Evolutionary conservation across 2,113 vertebrate genomes (phyloP), one percentile per base, ranked within the genome.

Genomic region (Myotis lucifugus): DNA sequence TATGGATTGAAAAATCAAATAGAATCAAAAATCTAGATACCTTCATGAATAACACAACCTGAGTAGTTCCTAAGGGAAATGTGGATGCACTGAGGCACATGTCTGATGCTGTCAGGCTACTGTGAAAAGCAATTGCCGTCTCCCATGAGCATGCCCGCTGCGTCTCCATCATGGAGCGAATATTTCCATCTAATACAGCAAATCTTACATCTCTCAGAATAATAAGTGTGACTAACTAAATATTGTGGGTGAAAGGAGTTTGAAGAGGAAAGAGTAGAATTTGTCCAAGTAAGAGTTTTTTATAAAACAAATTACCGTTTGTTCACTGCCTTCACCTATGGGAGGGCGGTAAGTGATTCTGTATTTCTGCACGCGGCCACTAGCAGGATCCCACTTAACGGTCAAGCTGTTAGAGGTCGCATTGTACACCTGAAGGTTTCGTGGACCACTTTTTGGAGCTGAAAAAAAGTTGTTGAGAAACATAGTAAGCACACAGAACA

Each of bases 341-440:
- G 96, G 85, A 12, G 99, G 99, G 52, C 97, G 98, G 89, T 99
- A 99, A 21, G 97, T 98, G 96, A 99, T 97, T 96, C 97, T 98
- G 97, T 99, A 99, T 97, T 98, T 99, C 97, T 99, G 98, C 82
- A 99, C 99, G 13, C 98, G 97, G 3, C 99, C 99, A 6, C 98
- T 98, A 64, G 99, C 99, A 3, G 98, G 98, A 76, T 99, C 99
- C 99, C 99, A 99, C 97, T 99, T 99, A 29, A 99, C 98, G 0
- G 99, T 98, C 97, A 99, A 97, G 56, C 99, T 98, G 95, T 98
- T 98, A 34, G 98, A 99, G 77, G 99, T 99, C 91, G 99, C 99
- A 37, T 99, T 99, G 95, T 99, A 99, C 14, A 99, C 99, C 91
- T 99, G 98, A 91, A 99, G 97, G 97, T 99, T 99, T 48, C 98